Evolutionary conservation across 2,797 vertebrate species (phyloP), one percentile per base, ranked within the genome.

Genomic region (Phataginus tricuspis): DNA sequence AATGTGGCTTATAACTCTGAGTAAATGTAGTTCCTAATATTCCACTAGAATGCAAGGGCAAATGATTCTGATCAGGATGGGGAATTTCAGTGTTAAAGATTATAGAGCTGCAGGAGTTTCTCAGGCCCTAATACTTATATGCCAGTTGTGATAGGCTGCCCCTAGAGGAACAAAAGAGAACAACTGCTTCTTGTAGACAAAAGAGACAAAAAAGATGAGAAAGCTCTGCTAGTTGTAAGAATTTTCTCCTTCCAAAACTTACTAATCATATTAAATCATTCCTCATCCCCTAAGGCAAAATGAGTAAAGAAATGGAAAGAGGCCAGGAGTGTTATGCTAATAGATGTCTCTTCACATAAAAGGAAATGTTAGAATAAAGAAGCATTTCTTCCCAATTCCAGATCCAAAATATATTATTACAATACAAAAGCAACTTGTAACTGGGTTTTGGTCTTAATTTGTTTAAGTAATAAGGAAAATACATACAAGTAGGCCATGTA

Each of bases 251-350:
- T 55, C 13, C 19, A 15, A 49, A 78, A 77, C 78, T 77, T 31
- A 31, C 63, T 77, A 63, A 61, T 82, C 19, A 59, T 31, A 82
- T 77, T 86, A 75, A 68, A 37, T 66, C 23, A 86, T 63, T 57
- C 7, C 10, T 95, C 29, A 82, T 83, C 7, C 45, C 42, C n/a
- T 75, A 75, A 95, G 25, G 21, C 16, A 95, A 91, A 71, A 84
- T 49, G 37, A 86, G 63, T 74, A 86, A 94, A 66, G 13, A 88
- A 37, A 42, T 51, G 45, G 27, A 71, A 90, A 95, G 61, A 93
- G 18, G 19, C 23, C 53, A 86, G 42, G 13, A 49, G 57, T 74
- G 16, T 80, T 92, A 53, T 84, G 29, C 49, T 74, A 86, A 89
- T 68, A 61, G 16, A 18, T 82, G 16, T 39, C 21, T 68, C 25